Percentiles rank a stretch among this genome's conserved stretches.
Conservation (phyloP, 1,140 invertebrate genomes). For the Leptinotarsa lineolata region DNA sequence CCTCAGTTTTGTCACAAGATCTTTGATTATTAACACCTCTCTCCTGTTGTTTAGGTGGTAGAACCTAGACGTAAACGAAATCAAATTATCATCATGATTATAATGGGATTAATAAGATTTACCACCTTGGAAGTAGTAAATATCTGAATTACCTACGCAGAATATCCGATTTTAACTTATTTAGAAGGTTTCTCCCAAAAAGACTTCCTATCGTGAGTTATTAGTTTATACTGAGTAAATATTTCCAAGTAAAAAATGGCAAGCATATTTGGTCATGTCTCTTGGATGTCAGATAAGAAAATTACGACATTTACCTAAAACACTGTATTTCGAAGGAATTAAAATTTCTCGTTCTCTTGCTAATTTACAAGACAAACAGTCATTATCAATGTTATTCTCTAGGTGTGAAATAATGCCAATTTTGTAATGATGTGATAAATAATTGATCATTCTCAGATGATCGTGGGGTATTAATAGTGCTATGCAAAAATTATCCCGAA, state of each 20-base stretch:
- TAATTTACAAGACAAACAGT: constrained; percentile 15
- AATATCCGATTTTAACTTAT: too few species aligned
- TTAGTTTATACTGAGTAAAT: not conserved
- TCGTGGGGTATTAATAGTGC: not conserved
- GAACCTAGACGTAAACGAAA: too few species aligned
- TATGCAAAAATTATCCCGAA: too few species aligned
- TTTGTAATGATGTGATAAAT: constrained; percentile 16
- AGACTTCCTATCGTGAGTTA: not conserved
- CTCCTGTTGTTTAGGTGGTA: too few species aligned
- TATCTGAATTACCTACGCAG: too few species aligned
- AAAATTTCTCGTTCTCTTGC: constrained; percentile 10
- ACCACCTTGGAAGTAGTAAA: too few species aligned
- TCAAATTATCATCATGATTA: too few species aligned
- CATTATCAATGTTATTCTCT: constrained; percentile 20
- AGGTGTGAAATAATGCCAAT: not conserved
- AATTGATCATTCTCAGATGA: not conserved
- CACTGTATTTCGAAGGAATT: not conserved
- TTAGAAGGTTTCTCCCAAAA: not conserved
- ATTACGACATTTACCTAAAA: constrained; percentile 8
- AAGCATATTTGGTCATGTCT: not conserved
- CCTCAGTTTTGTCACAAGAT: too few species aligned
- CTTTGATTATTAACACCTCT: too few species aligned
- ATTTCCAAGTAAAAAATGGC: not conserved
- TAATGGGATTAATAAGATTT: too few species aligned
- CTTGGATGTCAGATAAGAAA: constrained; percentile 22